phyloP scores from a whole-genome alignment of 2,888 invertebrate genomes.

The Macrosiphum euphorbiae region DNA sequence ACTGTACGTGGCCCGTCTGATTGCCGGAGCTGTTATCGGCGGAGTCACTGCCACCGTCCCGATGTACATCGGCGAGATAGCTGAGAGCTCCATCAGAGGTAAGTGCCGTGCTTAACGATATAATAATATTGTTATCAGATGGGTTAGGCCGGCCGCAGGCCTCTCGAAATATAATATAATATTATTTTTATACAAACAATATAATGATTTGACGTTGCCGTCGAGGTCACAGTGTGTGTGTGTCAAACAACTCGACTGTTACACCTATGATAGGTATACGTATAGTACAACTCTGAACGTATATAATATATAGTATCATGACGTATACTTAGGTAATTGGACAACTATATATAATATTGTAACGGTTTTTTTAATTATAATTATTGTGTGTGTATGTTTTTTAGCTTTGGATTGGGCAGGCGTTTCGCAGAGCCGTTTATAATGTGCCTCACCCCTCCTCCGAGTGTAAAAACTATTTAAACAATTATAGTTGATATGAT shows the following conservation, averaged over 20 bases:
- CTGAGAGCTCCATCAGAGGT: slow-evolving; percentile 85
- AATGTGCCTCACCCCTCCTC: not conserved
- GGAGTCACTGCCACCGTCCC: slow-evolving; percentile 87
- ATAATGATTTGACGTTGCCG: not conserved
- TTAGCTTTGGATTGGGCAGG: not conserved
- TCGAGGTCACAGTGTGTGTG: not conserved
- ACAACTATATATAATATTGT: not conserved
- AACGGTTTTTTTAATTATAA: not conserved
- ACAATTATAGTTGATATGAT: not conserved
- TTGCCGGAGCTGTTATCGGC: slow-evolving; percentile 82
- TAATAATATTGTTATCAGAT: not conserved
- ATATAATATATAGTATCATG: not conserved
- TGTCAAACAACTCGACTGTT: slow-evolving; percentile 7
- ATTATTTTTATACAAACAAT: not conserved
- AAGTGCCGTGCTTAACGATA: not conserved
- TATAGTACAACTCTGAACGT: not conserved
- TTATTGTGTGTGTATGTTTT: not conserved
- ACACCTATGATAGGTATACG: not conserved
- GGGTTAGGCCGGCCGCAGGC: not conserved
- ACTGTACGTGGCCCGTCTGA: slow-evolving; percentile 80
- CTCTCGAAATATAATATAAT: not conserved
- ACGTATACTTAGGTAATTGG: not conserved
- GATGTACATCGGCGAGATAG: slow-evolving; percentile 91
- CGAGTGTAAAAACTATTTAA: not conserved
- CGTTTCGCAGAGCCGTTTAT: not conserved